Conservation (phyloP, 2,113 vertebrate species). For the Muscicapa adusta region DNA sequence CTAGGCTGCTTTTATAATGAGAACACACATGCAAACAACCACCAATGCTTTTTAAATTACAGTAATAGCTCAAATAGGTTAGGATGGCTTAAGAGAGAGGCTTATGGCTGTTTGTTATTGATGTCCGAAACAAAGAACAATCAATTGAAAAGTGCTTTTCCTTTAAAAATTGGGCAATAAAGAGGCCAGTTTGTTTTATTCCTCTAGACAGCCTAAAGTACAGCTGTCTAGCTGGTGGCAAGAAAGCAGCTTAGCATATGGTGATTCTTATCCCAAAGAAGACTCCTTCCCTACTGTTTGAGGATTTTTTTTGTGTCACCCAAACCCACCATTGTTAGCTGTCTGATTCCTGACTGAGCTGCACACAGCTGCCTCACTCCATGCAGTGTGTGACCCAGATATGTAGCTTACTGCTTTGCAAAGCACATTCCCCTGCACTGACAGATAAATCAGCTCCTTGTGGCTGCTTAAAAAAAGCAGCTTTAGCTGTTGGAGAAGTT, state of each 20-base stretch:
- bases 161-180: neutral
- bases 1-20: neutral
- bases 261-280: constrained; percentile 18
- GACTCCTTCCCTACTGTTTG: neutral
- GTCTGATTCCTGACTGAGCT: constrained; percentile 42
- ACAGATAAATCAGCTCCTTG: constrained; percentile 56
- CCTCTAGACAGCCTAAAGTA: neutral
- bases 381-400: constrained; percentile 50
- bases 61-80: neutral
- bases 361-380: neutral
- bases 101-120: neutral
- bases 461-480: constrained; percentile 45
- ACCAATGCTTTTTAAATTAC: neutral
- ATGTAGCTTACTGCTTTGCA: constrained; percentile 41
- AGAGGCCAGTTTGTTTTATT: neutral
- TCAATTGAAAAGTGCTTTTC: neutral
- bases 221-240: neutral
- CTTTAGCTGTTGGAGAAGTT: constrained; percentile 11
- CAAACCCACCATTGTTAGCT: neutral
- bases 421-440: constrained; percentile 51
- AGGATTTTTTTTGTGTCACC: neutral
- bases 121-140: neutral
- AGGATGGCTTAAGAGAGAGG: neutral
- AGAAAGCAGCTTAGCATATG: neutral
- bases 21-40: fast-evolving